These are phyloP conservation scores for Macropodus opercularis DNA, from an alignment of 2,797 vertebrate species.

Conservation along the genomic window DNA sequence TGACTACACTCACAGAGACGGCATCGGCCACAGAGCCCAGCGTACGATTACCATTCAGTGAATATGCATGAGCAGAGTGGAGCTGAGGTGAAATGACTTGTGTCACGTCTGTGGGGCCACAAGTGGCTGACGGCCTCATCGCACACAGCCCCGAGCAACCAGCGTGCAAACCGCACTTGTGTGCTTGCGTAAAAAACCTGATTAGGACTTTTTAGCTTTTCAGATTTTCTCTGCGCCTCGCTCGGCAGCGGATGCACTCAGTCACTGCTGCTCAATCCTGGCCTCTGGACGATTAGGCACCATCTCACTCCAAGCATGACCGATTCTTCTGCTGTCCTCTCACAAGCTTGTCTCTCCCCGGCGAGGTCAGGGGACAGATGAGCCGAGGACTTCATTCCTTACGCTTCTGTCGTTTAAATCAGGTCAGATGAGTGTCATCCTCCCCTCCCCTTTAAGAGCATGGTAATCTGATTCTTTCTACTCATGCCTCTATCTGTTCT, in stretches of 20 bases:
- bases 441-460: constrained; percentile 65
- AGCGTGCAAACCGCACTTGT: constrained; percentile 4
- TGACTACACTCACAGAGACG: constrained; percentile 20
- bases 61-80: constrained; percentile 62
- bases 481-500: constrained; percentile 59
- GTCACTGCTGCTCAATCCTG: constrained; percentile 70
- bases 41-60: constrained; percentile 58
- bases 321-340: constrained; percentile 68
- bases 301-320: constrained; percentile 77
- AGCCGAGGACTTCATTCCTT: constrained; percentile 76
- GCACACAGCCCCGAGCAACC: constrained; percentile 42
- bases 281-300: constrained; percentile 72
- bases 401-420: constrained; percentile 82
- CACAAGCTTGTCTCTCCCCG: constrained; percentile 39
- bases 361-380: constrained; percentile 72
- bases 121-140: constrained; percentile 62
- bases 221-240: constrained; percentile 52
- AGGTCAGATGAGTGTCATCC: constrained; percentile 80
- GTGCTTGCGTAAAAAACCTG: constrained; percentile 47
- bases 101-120: constrained; percentile 64
- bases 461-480: constrained; percentile 77
- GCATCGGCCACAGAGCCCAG: constrained; percentile 23
- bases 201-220: constrained; percentile 75
- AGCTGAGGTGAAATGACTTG: constrained; percentile 76
- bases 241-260: constrained; percentile 50